Evolutionary conservation across 2,797 vertebrate genomes (phyloP).

Genomic region (Pygocentrus nattereri): DNA sequence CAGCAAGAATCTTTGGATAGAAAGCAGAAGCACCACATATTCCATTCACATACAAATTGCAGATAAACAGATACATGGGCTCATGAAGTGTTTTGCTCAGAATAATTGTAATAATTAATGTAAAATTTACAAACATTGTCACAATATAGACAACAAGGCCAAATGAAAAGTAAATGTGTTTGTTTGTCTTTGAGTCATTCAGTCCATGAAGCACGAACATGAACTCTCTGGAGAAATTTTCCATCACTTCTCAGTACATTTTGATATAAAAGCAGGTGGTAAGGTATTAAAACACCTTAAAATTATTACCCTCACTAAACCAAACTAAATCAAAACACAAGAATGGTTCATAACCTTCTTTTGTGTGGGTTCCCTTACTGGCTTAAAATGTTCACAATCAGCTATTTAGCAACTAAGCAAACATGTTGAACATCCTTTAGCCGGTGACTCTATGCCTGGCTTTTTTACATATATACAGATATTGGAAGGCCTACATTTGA

Average conservation of each 20-base stretch:
- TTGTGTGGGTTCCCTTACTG: too few species aligned
- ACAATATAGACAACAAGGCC: constrained; percentile 65
- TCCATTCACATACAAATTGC: constrained; percentile 47
- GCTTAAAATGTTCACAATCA: too few species aligned
- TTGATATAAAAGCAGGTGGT: neutral
- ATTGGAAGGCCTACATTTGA: neutral
- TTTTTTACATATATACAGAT: neutral
- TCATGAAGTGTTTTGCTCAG: constrained; percentile 49
- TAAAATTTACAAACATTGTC: constrained; percentile 69
- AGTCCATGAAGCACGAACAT: constrained; percentile 69
- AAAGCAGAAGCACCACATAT: constrained; percentile 52
- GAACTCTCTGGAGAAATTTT: constrained; percentile 57
- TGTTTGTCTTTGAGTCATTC: constrained; percentile 61
- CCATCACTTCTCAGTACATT: constrained; percentile 37
- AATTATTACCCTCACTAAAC: neutral
- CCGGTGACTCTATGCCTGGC: neutral
- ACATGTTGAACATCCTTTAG: neutral
- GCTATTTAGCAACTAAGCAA: neutral
- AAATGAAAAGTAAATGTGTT: constrained; percentile 62
- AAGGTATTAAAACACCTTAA: neutral
- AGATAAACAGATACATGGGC: constrained; percentile 52
- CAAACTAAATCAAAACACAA: neutral
- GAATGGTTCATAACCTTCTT: too few species aligned
- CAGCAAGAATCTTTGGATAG: constrained; percentile 53
- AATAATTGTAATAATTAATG: constrained; percentile 58